phyloP scores from a whole-genome alignment of 1,140 invertebrate species.

The Ganaspis sp. region DNA sequence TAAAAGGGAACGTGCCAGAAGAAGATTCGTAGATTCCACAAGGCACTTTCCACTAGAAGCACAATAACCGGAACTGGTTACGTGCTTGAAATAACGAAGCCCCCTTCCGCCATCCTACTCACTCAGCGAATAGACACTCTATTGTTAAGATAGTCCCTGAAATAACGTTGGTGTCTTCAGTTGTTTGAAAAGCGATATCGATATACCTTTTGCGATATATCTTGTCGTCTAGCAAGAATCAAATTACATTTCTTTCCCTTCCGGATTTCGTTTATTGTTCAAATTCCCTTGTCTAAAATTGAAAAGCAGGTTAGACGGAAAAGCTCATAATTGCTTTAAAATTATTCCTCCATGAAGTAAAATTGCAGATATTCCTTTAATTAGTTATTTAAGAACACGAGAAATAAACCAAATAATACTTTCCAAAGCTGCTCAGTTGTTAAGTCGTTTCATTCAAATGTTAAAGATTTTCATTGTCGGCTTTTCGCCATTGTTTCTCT shows the following conservation, averaged over 20 bases:
- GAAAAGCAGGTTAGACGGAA: background rate
- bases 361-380: background rate
- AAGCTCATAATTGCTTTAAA: conserved; percentile 32
- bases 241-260: conserved; percentile 13
- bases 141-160: conserved; percentile 48
- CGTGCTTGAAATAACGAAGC: conserved; percentile 72
- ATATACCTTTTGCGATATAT: conserved; percentile 34
- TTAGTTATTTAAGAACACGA: background rate
- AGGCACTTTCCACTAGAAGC: conserved; percentile 71
- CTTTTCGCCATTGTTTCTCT: background rate
- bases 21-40: conserved; percentile 65
- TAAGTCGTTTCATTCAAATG: conserved; percentile 3
- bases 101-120: conserved; percentile 44
- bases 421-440: background rate
- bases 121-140: conserved; percentile 34
- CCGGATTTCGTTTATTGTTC: conserved; percentile 1
- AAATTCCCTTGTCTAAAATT: background rate
- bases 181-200: conserved; percentile 56
- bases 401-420: background rate
- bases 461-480: conserved; percentile 13
- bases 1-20: conserved; percentile 58
- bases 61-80: conserved; percentile 74
- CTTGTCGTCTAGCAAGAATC: background rate
- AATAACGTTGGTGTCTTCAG: conserved; percentile 42
- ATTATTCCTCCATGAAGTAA: conserved; percentile 36